Percentiles rank a stretch among this genome's conserved stretches.
These are phyloP conservation scores for Kryphioiulus occultus DNA, from an alignment of 2,888 invertebrate genomes.

Conservation along the genomic window DNA sequence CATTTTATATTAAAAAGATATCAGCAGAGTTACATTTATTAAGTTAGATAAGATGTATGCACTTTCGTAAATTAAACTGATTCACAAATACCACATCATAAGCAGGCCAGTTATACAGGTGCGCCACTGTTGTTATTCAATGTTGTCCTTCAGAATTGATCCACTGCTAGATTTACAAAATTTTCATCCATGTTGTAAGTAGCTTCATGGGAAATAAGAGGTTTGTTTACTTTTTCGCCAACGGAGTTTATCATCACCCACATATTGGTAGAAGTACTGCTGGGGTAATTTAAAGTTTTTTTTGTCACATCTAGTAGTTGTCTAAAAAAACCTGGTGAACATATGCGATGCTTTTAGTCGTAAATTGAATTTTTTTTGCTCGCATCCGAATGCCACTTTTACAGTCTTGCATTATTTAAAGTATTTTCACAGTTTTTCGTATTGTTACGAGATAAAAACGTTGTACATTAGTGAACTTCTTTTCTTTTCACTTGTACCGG, in stretches of 20 bases:
- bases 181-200: background rate
- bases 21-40: no score
- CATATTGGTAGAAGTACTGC: background rate
- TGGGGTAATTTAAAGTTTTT: background rate
- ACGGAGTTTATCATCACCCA: background rate
- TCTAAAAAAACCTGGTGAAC: background rate
- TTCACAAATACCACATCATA: no score
- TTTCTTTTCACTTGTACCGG: background rate
- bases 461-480: conserved; percentile 19
- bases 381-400: conserved; percentile 19
- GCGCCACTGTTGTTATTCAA: no score
- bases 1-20: no score
- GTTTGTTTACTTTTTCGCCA: background rate
- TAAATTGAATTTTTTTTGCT: conserved; percentile 6
- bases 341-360: conserved; percentile 1
- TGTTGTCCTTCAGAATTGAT: no score
- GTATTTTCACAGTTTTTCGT: conserved; percentile 20
- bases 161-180: no score
- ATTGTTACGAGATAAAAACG: conserved; percentile 24
- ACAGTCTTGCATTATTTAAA: conserved; percentile 22
- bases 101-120: no score
- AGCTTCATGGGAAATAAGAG: background rate
- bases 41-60: background rate
- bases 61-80: background rate
- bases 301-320: background rate